Base-by-base conservation (phyloP, 2,113 vertebrate genomes). In the Tonatia bakeri region DNA sequence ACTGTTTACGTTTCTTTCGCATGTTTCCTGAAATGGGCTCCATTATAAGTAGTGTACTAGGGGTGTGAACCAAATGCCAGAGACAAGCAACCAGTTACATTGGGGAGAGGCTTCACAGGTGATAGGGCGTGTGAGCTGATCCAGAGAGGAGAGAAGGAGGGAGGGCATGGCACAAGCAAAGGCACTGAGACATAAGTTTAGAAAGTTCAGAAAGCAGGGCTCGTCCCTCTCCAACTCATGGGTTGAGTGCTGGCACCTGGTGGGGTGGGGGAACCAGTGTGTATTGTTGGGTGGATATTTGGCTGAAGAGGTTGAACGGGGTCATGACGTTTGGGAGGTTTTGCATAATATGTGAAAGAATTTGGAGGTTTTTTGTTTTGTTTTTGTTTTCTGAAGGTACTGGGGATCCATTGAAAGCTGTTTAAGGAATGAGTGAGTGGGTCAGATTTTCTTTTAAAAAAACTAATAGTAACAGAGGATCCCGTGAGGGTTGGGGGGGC, bases 281-380 rank as follows among this genome's bases (percentile, higher is more conserved):
- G 33, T 15, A 14, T 33, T 17, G 56, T 19, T 56, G 36, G 15
- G 38, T 75, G 16, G 52, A 89, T 40, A 65, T 8, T 82, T 64
- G 61, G 22, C 43, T 56, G 17, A 94, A 86, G 84, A 94, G 26
- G 40, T 95, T 28, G 26, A 64, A 70, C 64, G 17, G 38, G 84
- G 43, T 95, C 40, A 54, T 84, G 22, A 54, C 72, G 33, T 89
- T 86, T 85, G 43, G 82, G 73, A 73, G 72, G 24, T 45, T 52
- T 96, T 93, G 26, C 45, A 73, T 83, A 70, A 72, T 87, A 93
- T 50, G 22, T 59, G 52, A 90, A 95, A 94, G 92, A 95, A 81
- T 84, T 81, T 38, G 28, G 80, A 89, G 19, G 26, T 7, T 24
- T 36, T 9, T 36, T 90, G 19, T 61, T 17, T 69, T 4, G 36